phyloP scores from a whole-genome alignment of 2,113 vertebrate genomes.

The Nesoenas mayeri region DNA sequence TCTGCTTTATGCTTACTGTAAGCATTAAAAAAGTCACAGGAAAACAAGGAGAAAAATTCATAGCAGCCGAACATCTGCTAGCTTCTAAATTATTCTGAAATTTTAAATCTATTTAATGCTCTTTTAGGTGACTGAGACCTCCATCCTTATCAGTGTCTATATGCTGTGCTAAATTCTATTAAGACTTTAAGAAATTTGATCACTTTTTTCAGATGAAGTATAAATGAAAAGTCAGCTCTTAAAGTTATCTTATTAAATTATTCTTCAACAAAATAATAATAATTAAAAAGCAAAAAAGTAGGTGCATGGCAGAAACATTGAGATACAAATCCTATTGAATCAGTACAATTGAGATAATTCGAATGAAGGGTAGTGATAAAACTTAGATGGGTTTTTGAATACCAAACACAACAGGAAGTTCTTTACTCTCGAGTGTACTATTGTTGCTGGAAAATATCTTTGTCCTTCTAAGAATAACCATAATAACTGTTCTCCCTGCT shows the following conservation, averaged over 20 bases:
- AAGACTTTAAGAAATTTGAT: not conserved
- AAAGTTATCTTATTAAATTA: not conserved
- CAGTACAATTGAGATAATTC: not conserved
- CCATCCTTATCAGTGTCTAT: not conserved
- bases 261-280: not conserved
- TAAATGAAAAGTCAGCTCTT: not conserved
- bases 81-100: not conserved
- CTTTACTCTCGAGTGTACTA: not conserved
- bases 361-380: not conserved
- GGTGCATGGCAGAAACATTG: accelerated
- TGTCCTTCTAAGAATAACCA: not conserved
- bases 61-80: not conserved
- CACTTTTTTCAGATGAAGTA: not conserved
- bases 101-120: not conserved
- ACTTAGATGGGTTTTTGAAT: not conserved
- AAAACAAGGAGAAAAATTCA: not conserved
- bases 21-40: not conserved
- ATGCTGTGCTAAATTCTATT: not conserved
- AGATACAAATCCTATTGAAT: not conserved
- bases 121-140: not conserved
- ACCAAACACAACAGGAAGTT: not conserved
- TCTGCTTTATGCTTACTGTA: not conserved
- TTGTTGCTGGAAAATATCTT: not conserved
- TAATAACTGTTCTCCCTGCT: not conserved
- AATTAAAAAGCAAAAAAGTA: not conserved